Evolutionary conservation across 1,140 invertebrate species (phyloP), one percentile per base, ranked within the genome.

Genomic region (Dryas iulia): DNA sequence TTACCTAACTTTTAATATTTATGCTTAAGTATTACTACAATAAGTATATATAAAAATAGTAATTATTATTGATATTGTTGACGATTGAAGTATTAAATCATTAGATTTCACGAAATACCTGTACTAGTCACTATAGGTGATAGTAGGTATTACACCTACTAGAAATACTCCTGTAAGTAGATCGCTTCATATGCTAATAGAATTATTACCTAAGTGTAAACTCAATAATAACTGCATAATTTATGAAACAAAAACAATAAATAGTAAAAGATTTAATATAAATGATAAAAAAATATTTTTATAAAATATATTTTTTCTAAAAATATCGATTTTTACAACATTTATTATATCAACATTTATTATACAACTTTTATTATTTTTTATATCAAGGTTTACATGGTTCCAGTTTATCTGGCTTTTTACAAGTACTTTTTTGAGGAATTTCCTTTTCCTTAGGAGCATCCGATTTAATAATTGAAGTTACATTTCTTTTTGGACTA

Each of bases 401-500:
- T 25, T 21, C 5, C 6, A 56, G n/a, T 6, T 26, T 47, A 8
- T 47, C 39, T 21, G 39, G 18, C 39, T 47, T 47, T n/a, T 47
- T 47, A 47, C 39, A 47, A n/a, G n/a, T 47, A 14, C 5, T n/a
- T 47, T 21, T 47, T 47, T 47, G 18, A 47, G 39, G 39, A 47
- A n/a, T 21, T 47, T 21, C 39, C 1, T 47, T 21, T 47, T 21
- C 39, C 1, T 47, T 47, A 11, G 39, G 18, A 47, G 8, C 39
- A 8, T 10, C 39, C 21, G 39, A 18, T 28, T 24, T 59, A 59
- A 59, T 30, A 31, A 59, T 52, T 31, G 21, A 53, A 3, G 23
- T 62, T 26, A 24, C 12, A 4, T 39, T 23, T 31, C 59, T 61
- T 26, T 63, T 68, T 21, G 74, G 70, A 23, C 52, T 69, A 12